Base-by-base conservation (phyloP, 2,888 invertebrate genomes). In the Troglohyphantes excavatus region DNA sequence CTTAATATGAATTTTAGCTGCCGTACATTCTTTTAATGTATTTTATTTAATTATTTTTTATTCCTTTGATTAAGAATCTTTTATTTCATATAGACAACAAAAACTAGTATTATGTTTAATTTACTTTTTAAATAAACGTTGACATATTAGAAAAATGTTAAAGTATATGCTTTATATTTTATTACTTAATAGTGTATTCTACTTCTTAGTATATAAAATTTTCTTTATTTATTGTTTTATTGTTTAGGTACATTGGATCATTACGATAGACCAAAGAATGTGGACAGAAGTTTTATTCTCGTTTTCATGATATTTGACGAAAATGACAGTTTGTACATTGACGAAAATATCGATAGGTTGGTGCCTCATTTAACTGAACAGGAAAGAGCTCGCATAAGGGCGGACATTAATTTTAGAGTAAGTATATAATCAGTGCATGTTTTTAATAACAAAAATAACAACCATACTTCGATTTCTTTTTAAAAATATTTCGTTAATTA, bases 301-400 rank as follows among this genome's bases (percentile, higher is more conserved):
- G 85, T 92, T 5, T 92, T 92, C 89, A 90, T 92, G 75, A 92
- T 93, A 5, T 92, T 92, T 13, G 92, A 93, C 65, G 93, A 93
- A 91, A 92, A 92, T 85, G 84, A 92, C 39, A 93, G 93, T 81
- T 92, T 92, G 92, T 93, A 93, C 85, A 90, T 93, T 13, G 90
- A 92, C 29, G 92, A 93, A 70, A 93, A 93, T 79, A 92, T 92
- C 33, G 78, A 90, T 29, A 79, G 91, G 17, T 1, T 91, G 0
- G 73, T 59, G 23, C 92, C 91, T 9, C 91, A 92, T 63, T 91
- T 92, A 0, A 91, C 91, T 0, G 91, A 90, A 53, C 43, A 84
- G 39, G 78, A 91, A 39, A 83, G 90, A 63, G 29, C 27, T n/a
- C 9, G 26, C 46, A 65, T 91, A 17, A 84, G 59, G 53, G 65